Evolutionary conservation across 2,888 invertebrate species (phyloP), one percentile per base, ranked within the genome.

Genomic region (Phania funesta): DNA sequence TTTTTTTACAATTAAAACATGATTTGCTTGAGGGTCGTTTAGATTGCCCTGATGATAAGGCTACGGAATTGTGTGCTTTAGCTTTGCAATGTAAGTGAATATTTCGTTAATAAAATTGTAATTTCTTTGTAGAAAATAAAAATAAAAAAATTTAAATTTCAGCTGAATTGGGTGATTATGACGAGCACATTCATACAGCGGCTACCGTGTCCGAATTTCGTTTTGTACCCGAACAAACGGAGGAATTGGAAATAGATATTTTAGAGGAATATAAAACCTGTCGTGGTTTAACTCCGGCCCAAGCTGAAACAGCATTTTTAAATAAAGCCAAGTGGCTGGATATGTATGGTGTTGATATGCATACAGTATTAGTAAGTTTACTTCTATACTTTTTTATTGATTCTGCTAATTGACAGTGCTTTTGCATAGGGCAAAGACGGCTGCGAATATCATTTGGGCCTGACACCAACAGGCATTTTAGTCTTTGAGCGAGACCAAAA

Each of bases 311-410:
- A 60, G 96, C 96, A 86, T 99, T 97, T 91, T 92, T 99, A 70
- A 97, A 98, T 90, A 99, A 98, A 92, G 97, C 95, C 9, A 99
- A 99, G 92, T 98, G 97, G 97, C 92, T 99, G 86, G 99, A 99
- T 91, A 97, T 98, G 97, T 99, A 99, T 92, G 99, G 99, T 75
- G 99, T 99, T 68, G 99, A 99, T 89, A 98, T 98, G 97, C 99
- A 99, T 90, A 97, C 95, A 85, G 99, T 99, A 52, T 92, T 98
- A 89, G 94, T 94, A 91, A 90, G 79, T 70, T 5, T 29, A 32
- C 64, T 5, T 38, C 4, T 13, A 52, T 32, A 67, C 11, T 20
- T 9, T 26, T 46, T 0, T n/a, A 24, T 26, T 24, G 3, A 13
- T 46, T 11, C 26, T 8, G n/a, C 29, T 11, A 41, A 48, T 20